Conservation (phyloP, 2,888 invertebrate species). For the Trisateles emortualis region DNA sequence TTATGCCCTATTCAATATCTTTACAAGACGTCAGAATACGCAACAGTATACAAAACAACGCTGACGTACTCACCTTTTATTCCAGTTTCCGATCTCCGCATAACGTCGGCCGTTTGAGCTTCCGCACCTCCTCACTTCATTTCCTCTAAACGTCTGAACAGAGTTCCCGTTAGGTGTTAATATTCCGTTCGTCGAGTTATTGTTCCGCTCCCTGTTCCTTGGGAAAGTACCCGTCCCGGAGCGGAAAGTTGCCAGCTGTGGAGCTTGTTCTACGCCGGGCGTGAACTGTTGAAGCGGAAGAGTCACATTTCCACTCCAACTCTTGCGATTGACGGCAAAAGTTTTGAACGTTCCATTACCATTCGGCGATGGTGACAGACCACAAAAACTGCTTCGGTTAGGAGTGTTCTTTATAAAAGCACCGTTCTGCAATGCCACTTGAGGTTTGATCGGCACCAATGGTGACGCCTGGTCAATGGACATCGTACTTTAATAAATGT, state of each 20-base stretch:
- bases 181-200: slow-evolving; percentile 81
- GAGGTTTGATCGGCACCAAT: slow-evolving; percentile 84
- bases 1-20: slow-evolving; percentile 5
- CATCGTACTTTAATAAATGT: slow-evolving; percentile 78
- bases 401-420: slow-evolving; percentile 85
- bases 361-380: slow-evolving; percentile 79
- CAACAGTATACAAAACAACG: slow-evolving; percentile 44
- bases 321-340: slow-evolving; percentile 84
- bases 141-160: slow-evolving; percentile 81
- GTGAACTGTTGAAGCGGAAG: slow-evolving; percentile 82
- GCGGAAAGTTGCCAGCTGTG: slow-evolving; percentile 81
- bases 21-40: slow-evolving; percentile 6
- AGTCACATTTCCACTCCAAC: slow-evolving; percentile 85
- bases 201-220: slow-evolving; percentile 82
- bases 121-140: slow-evolving; percentile 85
- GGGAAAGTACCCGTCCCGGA: slow-evolving; percentile 84
- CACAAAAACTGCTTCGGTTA: slow-evolving; percentile 85
- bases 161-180: slow-evolving; percentile 85
- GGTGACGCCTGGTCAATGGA: slow-evolving; percentile 85
- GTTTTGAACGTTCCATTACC: slow-evolving; percentile 82
- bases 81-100: slow-evolving; percentile 88
- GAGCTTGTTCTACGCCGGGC: slow-evolving; percentile 72
- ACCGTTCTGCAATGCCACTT: slow-evolving; percentile 76
- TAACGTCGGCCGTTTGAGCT: slow-evolving; percentile 85
- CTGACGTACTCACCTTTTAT: slow-evolving; percentile 78